phyloP scores from a whole-genome alignment of 2,113 vertebrate species.

The Urocolius indicus region DNA sequence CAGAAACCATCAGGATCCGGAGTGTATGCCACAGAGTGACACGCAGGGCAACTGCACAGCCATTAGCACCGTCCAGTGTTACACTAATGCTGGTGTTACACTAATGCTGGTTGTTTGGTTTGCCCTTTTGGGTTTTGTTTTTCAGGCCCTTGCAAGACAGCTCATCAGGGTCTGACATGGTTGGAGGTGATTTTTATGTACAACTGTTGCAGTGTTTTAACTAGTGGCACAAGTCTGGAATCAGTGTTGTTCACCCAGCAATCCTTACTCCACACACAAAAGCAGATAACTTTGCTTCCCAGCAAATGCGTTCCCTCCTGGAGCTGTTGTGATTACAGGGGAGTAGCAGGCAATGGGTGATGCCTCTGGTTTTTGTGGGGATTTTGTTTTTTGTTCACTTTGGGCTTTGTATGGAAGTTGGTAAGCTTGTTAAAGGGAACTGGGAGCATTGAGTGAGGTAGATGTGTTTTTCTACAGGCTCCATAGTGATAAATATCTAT shows the following conservation, averaged over 20 bases:
- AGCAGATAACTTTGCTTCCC: background rate
- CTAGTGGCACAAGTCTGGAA: background rate
- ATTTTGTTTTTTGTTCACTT: background rate
- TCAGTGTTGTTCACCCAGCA: rapidly evolving
- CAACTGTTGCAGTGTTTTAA: background rate
- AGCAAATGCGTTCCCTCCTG: background rate
- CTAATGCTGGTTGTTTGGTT: background rate
- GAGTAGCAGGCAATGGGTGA: background rate
- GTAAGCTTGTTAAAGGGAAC: slow-evolving; percentile 1
- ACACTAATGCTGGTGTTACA: background rate
- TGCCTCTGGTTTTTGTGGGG: background rate
- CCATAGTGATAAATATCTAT: background rate
- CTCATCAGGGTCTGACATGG: background rate
- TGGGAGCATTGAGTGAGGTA: background rate
- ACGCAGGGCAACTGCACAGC: background rate
- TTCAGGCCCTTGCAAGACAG: background rate
- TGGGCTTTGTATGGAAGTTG: slow-evolving; percentile 1
- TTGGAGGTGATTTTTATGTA: background rate
- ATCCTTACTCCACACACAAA: background rate
- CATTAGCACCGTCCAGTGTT: background rate
- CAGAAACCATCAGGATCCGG: background rate
- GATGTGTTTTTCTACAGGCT: background rate
- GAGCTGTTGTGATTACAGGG: background rate
- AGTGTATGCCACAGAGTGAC: background rate
- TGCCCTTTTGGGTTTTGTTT: background rate